Percentiles rank a stretch among this genome's conserved stretches.
Conservation (phyloP, 2,113 vertebrate genomes). For the Urocynchramus pylzowi region DNA sequence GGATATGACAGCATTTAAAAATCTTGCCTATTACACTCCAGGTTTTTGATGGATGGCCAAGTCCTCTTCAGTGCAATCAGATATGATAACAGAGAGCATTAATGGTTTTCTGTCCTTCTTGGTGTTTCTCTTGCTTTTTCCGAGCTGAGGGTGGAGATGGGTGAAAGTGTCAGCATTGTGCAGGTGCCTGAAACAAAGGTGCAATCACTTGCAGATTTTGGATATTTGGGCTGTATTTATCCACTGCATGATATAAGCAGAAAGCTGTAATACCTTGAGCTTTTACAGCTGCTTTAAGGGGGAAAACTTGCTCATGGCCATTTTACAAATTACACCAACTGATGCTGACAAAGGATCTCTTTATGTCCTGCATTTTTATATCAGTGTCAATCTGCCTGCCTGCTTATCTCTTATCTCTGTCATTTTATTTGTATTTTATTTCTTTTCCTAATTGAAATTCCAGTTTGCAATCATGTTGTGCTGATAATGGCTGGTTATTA, state of each 20-base stretch:
- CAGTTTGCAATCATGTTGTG: not conserved
- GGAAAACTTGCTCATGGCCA: not conserved
- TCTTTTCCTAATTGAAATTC: constrained; percentile 30
- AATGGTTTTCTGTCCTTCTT: not conserved
- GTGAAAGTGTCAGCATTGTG: not conserved
- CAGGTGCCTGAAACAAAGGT: not conserved
- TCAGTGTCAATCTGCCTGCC: not conserved
- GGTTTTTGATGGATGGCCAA: not conserved
- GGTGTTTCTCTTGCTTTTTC: not conserved
- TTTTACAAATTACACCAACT: not conserved
- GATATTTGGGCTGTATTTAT: not conserved
- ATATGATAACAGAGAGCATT: not conserved
- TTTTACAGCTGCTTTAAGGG: not conserved
- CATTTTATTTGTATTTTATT: constrained; percentile 19
- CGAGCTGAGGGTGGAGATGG: not conserved
- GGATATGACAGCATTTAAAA: not conserved
- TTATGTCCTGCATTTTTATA: not conserved
- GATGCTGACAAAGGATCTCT: constrained; percentile 18
- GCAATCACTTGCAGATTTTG: not conserved
- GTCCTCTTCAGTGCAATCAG: not conserved
- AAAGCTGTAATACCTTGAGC: not conserved
- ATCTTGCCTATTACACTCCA: not conserved
- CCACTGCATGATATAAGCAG: not conserved
- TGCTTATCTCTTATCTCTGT: constrained; percentile 25
- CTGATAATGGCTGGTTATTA: constrained; percentile 33